These are phyloP conservation scores for Scortum barcoo DNA, from an alignment of 2,113 vertebrate genomes.

Conservation along the genomic window DNA sequence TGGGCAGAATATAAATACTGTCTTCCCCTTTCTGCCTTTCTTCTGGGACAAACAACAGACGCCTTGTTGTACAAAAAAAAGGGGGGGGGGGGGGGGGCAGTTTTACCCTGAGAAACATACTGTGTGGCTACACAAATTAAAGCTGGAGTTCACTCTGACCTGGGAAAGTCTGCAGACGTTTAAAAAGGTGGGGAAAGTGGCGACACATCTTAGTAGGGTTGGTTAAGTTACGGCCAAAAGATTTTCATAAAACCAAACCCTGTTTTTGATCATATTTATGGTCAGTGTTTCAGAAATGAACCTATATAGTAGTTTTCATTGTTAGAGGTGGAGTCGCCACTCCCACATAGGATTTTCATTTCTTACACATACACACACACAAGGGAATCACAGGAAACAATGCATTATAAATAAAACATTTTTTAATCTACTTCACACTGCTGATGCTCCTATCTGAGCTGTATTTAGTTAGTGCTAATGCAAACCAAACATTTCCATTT, in stretches of 20 bases:
- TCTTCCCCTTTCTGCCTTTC: conserved; percentile 56
- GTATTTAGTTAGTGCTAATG: neutral
- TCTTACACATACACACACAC: neutral
- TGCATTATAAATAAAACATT: too few relatives aligned
- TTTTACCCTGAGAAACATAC: conserved; percentile 28
- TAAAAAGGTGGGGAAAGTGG: neutral
- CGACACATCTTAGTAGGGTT: neutral
- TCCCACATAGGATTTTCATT: too few relatives aligned
- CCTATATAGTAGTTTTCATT: too few relatives aligned
- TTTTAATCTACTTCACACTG: neutral
- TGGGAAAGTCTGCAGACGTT: conserved; percentile 17
- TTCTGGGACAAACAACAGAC: conserved; percentile 49
- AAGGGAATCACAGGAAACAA: neutral
- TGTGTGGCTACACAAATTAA: conserved; percentile 27
- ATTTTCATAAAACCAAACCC: too few relatives aligned
- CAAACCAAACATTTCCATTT: neutral
- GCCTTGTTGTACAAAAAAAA: conserved; percentile 30
- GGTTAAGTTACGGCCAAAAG: neutral
- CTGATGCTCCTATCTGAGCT: neutral
- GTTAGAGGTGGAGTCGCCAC: too few relatives aligned
- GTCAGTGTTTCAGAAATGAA: too few relatives aligned
- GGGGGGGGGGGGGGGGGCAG: too few relatives aligned
- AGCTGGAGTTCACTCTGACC: conserved; percentile 42
- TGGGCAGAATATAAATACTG: conserved; percentile 68
- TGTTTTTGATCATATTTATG: too few relatives aligned